Evolutionary conservation across 2,888 invertebrate species (phyloP), one percentile per base, ranked within the genome.

Genomic region (Lasioglossum vierecki): DNA sequence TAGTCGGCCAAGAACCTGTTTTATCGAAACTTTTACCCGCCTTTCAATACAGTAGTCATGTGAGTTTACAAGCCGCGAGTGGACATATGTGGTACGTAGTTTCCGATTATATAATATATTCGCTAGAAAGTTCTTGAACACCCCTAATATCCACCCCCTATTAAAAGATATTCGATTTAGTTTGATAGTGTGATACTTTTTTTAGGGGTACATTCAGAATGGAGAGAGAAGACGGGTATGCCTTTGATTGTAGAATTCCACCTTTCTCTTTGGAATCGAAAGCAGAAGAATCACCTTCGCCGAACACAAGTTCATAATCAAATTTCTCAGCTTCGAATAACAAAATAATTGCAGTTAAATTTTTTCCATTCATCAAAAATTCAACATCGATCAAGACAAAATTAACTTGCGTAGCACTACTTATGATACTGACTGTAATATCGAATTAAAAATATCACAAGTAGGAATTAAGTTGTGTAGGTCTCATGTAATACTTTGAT

Each of bases 11-110:
- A 96, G 99, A 99, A 95, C 99, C 99, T 68, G 97, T 98, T 87
- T 96, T 99, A 83, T 98, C 98, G 71, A 97, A 97, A 85, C 96
- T 97, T 86, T 96, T 98, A 91, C 99, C 99, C 83, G 99, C 99
- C 92, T 99, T 99, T 96, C 99, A 99, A 95, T 99, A 99, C 95
- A 98, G 98, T 95, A 99, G 99, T 95, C 99, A 99, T 95, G 99
- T 99, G 79, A 98, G 98, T 91, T 96, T 99, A 90, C 99, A 99
- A 96, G 99, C 99, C 81, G 99, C 99, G 66, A 98, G 99, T 94
- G 99, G 99, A 13, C 99, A 99, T 94, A 99, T 99, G 98, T 99
- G 99, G 99, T 98, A 94, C 95, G 96, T 93, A 49, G 18, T 72
- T 66, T 2, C 15, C 74, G 53, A 39, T 6, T 35, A 68, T 11